Evolutionary conservation across 2,888 invertebrate species (phyloP), one percentile per base, ranked within the genome.

Genomic region (Pyralis farinalis): DNA sequence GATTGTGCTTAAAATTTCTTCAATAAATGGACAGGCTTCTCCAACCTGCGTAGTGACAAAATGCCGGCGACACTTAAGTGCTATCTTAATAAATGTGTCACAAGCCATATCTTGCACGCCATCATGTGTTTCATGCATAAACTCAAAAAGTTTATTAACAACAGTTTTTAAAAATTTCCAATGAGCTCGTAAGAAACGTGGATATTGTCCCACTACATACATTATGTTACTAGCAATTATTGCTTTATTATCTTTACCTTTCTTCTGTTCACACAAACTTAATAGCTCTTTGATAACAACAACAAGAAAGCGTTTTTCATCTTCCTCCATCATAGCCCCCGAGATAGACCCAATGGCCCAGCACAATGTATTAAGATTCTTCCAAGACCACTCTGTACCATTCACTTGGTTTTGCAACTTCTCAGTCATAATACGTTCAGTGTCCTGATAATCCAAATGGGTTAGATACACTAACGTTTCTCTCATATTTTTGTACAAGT

Each of bases 101-200:
- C 99, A 99, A 46, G 99, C 99, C 99, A 99, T 99, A 71, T 99
- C 99, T 85, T 99, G 99, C 20, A 99, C 99, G 64, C 99, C 99
- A 79, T 99, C 99, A 77, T 99, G 99, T 40, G 98, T 98, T 90
- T 99, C 99, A 79, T 99, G 99, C 99, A 99, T 99, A 81, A 99
- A 99, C 90, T 99, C 99, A 90, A 99, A 99, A 42, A 99, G 92
- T 90, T 99, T 99, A 90, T 99, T 99, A 46, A 99, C 98, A 68
- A 99, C 99, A 37, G 99, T 99, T 91, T 99, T 99, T 50, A 99
- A 91, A 86, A 99, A 99, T 77, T 98, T 97, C 99, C 99, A 99
- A 83, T 99, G 99, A n/a, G 98, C 98, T 59, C 98, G 91, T 47
- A 99, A 90, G 88, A 99, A 99, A 44, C 99, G 90, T 32, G 99